Base-by-base conservation (phyloP, 2,888 invertebrate species). In the Phengaris arion region DNA sequence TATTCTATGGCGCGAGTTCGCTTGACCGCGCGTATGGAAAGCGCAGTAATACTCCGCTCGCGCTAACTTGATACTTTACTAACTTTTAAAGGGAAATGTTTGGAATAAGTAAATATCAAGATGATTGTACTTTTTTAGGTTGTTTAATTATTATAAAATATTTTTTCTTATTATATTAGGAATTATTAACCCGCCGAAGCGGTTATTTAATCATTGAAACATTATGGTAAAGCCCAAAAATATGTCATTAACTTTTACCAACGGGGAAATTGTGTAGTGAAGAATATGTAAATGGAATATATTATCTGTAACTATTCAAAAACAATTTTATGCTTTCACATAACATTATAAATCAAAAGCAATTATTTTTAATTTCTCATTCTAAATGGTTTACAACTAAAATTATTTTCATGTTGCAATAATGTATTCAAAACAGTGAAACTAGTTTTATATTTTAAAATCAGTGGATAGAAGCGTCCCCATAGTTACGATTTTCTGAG, bases 21-120 rank as follows among this genome's bases (percentile, higher is more conserved):
- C 93, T 93, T 93, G 93, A 93, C 93, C 93, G 93, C 91, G 90
- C 92, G 92, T 91, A 89, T 90, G 89, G 87, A 89, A 88, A 87
- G 87, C 86, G 85, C 86, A 84, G 84, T 83, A 83, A 83, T 84
- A 89, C 88, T 86, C 81, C 84, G 86, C 80, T 85, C 82, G 81
- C 85, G 81, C 82, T 82, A 87, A 89, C 88, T 92, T 91, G 90
- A 90, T 92, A 91, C 91, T 92, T 90, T 85, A 80, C 75, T 78
- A 87, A 90, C 85, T 89, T 89, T 85, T 82, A 81, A 82, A 82
- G 83, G 77, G 79, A 79, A 81, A 79, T 78, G 77, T 77, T 77
- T 57, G 74, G 78, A 78, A 78, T 79, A 79, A 81, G 77, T 80
- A 22, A 22, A 22, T 22, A 80, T 79, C 78, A 78, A 80, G 76